phyloP scores from a whole-genome alignment of 2,888 invertebrate species.

The Amphipyra tragopoginis region DNA sequence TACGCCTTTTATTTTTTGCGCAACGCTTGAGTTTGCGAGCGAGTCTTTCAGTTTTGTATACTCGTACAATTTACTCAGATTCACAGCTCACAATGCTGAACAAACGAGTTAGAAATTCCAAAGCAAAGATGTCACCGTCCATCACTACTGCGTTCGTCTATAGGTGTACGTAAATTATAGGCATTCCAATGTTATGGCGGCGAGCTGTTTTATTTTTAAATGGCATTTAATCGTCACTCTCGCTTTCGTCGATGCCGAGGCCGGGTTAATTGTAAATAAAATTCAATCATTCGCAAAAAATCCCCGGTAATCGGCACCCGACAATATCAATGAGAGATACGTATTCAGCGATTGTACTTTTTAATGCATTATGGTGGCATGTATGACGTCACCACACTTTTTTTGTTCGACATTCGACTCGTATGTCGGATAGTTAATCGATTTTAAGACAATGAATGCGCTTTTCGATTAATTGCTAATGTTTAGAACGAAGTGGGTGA shows the following conservation, averaged over 20 bases:
- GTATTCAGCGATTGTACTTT: constrained; percentile 67
- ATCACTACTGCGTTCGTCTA: constrained; percentile 8
- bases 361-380: constrained; percentile 62
- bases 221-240: constrained; percentile 89
- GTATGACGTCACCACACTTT: constrained; percentile 62
- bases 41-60: not conserved
- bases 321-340: constrained; percentile 85
- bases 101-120: constrained; percentile 21
- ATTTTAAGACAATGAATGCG: constrained; percentile 43
- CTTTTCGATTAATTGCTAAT: constrained; percentile 23
- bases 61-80: not conserved
- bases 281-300: constrained; percentile 89
- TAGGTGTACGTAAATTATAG: constrained; percentile 70
- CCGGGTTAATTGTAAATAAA: constrained; percentile 89
- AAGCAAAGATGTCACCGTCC: not conserved
- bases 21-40: constrained; percentile 22
- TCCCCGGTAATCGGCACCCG: constrained; percentile 82
- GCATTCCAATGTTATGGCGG: constrained; percentile 78
- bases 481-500: constrained; percentile 12
- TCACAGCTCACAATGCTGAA: not conserved
- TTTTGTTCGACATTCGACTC: constrained; percentile 48
- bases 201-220: constrained; percentile 88
- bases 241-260: constrained; percentile 82
- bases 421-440: constrained; percentile 34
- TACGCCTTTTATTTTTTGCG: constrained; percentile 70